Conservation (phyloP, 1,140 invertebrate species). For the Drosophila nigromelanica region DNA sequence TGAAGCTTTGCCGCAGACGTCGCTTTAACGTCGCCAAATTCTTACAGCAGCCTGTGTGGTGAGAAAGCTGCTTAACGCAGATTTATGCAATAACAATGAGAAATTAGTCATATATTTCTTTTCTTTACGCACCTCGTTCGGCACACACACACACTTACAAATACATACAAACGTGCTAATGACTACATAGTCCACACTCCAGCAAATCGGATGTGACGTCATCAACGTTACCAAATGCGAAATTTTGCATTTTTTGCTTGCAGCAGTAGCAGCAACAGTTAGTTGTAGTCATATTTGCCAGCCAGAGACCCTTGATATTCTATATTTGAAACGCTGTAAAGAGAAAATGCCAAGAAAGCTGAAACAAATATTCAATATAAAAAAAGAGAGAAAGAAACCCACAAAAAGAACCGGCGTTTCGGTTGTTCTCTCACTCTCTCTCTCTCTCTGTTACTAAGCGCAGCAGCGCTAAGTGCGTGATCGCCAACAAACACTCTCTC, state of each 20-base stretch:
- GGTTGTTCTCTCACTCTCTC: conserved; percentile 14
- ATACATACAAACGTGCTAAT: conserved; percentile 59
- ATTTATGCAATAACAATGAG: conserved; percentile 73
- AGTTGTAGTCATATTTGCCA: conserved; percentile 45
- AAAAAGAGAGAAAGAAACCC: conserved; percentile 28
- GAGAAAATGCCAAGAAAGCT: conserved; percentile 66
- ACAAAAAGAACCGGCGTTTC: conserved; percentile 78
- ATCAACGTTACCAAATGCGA: conserved; percentile 46
- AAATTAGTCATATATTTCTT: conserved; percentile 70
- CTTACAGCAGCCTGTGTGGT: conserved; percentile 27
- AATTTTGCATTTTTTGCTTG: conserved; percentile 51
- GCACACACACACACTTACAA: conserved; percentile 5
- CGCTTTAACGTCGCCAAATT: conserved; percentile 25
- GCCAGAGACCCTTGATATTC: conserved; percentile 77
- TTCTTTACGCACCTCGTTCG: conserved; percentile 43
- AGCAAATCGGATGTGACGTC: conserved; percentile 68
- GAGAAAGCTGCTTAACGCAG: conserved; percentile 34
- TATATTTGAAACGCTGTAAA: conserved; percentile 81
- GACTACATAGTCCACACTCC: conserved; percentile 54
- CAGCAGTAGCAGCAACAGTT: conserved; percentile 27
- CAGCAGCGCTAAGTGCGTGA: conserved; percentile 68
- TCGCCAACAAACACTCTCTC: conserved; percentile 54
- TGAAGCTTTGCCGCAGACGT: conserved; percentile 39
- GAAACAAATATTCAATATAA: conserved; percentile 52
- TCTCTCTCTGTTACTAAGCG: conserved; percentile 66